Evolutionary conservation across 2,888 invertebrate genomes (phyloP).

Genomic region (Epistrophella euchroma): DNA sequence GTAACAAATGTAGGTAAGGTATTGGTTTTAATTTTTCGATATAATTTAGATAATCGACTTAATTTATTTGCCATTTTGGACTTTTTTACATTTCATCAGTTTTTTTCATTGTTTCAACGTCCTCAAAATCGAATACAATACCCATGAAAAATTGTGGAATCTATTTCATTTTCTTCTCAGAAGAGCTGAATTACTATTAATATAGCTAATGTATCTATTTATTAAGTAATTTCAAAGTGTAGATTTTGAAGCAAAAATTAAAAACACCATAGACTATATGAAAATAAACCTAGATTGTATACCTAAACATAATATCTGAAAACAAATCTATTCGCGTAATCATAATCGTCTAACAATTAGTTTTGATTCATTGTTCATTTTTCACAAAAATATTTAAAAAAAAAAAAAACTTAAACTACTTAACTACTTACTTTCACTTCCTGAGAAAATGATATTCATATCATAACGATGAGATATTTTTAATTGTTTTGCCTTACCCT

Average conservation of each 20-base stretch:
- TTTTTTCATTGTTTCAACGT: no score
- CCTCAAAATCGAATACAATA: no score
- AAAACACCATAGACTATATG: background rate
- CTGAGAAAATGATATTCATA: slow-evolving; percentile 7
- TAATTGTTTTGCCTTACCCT: slow-evolving; percentile 18
- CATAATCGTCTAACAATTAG: background rate
- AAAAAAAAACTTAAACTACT: background rate
- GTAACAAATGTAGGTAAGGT: no score
- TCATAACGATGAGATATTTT: slow-evolving; percentile 35
- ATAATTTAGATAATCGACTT: no score
- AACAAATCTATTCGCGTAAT: background rate
- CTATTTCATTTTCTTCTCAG: no score
- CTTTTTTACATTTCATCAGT: no score
- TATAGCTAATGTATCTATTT: background rate
- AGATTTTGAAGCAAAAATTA: background rate
- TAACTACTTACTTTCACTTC: slow-evolving; percentile 20
- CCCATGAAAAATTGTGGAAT: no score
- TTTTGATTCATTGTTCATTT: slow-evolving; percentile 4
- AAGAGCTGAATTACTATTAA: no score
- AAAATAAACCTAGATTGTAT: background rate
- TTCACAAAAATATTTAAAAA: slow-evolving; percentile 2
- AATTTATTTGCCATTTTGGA: no score
- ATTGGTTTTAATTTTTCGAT: no score
- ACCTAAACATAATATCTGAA: background rate
- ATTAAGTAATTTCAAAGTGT: background rate